Conservation (phyloP, 2,797 vertebrate genomes). For the Valencia hispanica region DNA sequence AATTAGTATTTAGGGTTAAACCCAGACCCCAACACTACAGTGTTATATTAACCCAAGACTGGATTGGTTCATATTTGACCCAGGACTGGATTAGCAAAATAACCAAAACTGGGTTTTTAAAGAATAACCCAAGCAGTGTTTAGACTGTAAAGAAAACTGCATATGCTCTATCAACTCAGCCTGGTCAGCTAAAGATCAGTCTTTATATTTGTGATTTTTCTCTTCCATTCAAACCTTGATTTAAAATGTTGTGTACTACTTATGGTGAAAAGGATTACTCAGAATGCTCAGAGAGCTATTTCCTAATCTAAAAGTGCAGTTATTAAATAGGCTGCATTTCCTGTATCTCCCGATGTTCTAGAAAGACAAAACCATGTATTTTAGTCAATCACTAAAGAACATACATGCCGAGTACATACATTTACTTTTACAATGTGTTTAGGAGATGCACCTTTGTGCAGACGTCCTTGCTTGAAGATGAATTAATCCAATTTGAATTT, state of each 20-base stretch:
- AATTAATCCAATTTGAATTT: background rate
- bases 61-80: background rate
- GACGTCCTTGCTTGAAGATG: slow-evolving; percentile 8
- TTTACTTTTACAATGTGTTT: slow-evolving; percentile 48
- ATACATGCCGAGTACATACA: slow-evolving; percentile 2
- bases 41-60: background rate
- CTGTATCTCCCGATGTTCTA: slow-evolving; percentile 39
- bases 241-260: background rate
- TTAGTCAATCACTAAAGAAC: slow-evolving; percentile 28
- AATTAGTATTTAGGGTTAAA: no score
- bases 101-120: background rate
- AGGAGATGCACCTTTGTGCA: slow-evolving; percentile 30
- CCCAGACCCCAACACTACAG: background rate
- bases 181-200: background rate
- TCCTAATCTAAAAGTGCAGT: slow-evolving; percentile 23
- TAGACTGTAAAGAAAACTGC: background rate
- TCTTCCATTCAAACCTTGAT: background rate
- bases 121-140: background rate
- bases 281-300: background rate
- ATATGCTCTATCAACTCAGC: background rate
- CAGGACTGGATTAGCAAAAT: background rate
- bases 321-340: slow-evolving; percentile 42
- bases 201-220: background rate
- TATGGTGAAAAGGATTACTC: slow-evolving; percentile 20
- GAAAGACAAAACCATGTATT: slow-evolving; percentile 7